A percentile compares a stretch with the other conserved stretches of the same genome.
phyloP scores from a whole-genome alignment of 2,797 vertebrate genomes.

The Carcharodon carcharias region DNA sequence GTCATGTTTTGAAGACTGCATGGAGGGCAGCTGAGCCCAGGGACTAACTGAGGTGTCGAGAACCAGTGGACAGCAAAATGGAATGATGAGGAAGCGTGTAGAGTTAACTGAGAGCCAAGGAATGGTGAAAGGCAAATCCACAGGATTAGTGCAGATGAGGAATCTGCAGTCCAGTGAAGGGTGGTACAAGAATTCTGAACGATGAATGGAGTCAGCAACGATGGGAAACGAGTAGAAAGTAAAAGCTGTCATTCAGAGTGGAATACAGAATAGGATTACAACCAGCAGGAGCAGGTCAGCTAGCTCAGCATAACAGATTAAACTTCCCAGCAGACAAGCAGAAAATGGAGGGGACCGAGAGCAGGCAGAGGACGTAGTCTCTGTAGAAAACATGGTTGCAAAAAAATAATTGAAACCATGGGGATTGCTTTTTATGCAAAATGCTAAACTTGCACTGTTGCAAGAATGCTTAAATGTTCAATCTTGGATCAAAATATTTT shows the following conservation, averaged over 20 bases:
- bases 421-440: neutral
- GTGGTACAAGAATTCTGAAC: neutral
- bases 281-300: neutral
- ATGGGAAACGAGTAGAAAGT: neutral
- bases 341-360: neutral
- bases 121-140: no score
- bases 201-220: neutral
- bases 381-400: neutral
- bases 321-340: neutral
- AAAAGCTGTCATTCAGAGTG: neutral
- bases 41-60: neutral
- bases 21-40: neutral
- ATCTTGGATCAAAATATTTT: slow-evolving; percentile 1
- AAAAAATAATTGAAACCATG: neutral
- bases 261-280: neutral
- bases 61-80: no score
- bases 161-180: neutral
- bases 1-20: neutral
- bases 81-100: neutral
- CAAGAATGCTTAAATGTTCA: neutral
- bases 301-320: neutral
- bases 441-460: neutral
- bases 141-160: neutral
- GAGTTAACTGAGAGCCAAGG: neutral
- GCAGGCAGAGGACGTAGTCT: neutral